Evolutionary conservation across 2,113 vertebrate species (phyloP), one percentile per base, ranked within the genome.

Genomic region (Siphamia tubifer): DNA sequence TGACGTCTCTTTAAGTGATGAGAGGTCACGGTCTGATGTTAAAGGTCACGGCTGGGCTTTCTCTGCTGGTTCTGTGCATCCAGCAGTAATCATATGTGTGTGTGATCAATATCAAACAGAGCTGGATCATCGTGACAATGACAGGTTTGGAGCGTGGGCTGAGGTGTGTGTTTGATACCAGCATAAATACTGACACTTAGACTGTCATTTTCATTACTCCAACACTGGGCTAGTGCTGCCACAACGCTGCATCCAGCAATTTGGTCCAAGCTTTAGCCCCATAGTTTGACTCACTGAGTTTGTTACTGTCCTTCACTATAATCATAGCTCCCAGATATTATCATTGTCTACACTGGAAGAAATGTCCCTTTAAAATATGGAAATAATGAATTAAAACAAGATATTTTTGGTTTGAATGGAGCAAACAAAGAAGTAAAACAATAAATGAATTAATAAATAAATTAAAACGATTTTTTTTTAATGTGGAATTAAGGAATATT

Each of bases 181-280:
- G 48, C 71, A 23, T 55, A 62, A 52, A 65, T 68, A 73, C 44
- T 6, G 79, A 82, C 76, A 81, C 68, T 83, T 78, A 85, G 81
- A 85, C 83, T 86, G 71, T 83, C 45, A 89, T 89, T 89, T 89
- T 87, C 89, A 89, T 90, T 86, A 87, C 73, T 74, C n/a, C n/a
- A n/a, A n/a, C n/a, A n/a, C n/a, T n/a, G n/a, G n/a, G n/a, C n/a
- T n/a, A n/a, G n/a, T n/a, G n/a, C n/a, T n/a, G n/a, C n/a, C n/a
- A n/a, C n/a, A n/a, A n/a, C n/a, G 34, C 38, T 4, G 60, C 55
- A 63, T 53, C 38, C 56, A 69, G 35, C 65, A 55, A 80, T 79
- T 69, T 80, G 48, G 48, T 17, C 16, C 7, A 28, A 15, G 12
- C 4, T 57, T 47, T 39, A 51, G 40, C 23, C 27, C 56, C 42